These are phyloP conservation scores for Erebia ligea DNA, from an alignment of 2,888 invertebrate species.

Conservation along the genomic window DNA sequence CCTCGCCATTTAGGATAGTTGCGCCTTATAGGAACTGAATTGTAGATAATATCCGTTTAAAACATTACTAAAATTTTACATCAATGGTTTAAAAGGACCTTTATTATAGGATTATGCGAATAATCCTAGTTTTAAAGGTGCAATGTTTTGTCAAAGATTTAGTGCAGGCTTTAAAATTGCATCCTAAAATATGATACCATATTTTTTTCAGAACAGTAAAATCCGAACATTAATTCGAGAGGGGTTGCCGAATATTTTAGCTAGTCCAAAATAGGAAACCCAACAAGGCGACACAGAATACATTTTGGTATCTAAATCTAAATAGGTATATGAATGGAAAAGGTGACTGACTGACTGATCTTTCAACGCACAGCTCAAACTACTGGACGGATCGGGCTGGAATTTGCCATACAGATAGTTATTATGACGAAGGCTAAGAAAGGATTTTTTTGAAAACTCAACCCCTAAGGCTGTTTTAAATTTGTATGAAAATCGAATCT, in stretches of 20 bases:
- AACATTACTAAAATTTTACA: too few species aligned
- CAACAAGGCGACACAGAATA: background rate
- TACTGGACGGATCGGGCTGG: too few species aligned
- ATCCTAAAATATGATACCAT: conserved; percentile 17
- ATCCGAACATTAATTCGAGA: conserved; percentile 14
- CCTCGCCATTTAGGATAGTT: background rate
- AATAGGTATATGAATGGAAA: too few species aligned
- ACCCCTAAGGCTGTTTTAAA: too few species aligned
- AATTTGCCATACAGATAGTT: too few species aligned
- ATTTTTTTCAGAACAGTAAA: conserved; percentile 13
- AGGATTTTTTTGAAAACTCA: too few species aligned
- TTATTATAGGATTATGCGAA: conserved; percentile 1
- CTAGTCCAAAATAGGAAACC: conserved; percentile 17
- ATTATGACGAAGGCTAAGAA: too few species aligned
- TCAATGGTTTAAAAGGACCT: too few species aligned
- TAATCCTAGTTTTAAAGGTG: conserved; percentile 10
- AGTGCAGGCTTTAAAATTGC: conserved; percentile 14
- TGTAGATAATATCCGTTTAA: background rate
- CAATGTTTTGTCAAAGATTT: conserved; percentile 12
- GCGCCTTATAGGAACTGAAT: background rate
- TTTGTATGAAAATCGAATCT: too few species aligned
- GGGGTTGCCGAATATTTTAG: conserved; percentile 14
- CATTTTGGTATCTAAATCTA: background rate
- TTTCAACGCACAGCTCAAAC: too few species aligned
- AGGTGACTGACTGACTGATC: too few species aligned